Conservation (phyloP, 2,113 vertebrate species). For the Neotoma lepida region DNA sequence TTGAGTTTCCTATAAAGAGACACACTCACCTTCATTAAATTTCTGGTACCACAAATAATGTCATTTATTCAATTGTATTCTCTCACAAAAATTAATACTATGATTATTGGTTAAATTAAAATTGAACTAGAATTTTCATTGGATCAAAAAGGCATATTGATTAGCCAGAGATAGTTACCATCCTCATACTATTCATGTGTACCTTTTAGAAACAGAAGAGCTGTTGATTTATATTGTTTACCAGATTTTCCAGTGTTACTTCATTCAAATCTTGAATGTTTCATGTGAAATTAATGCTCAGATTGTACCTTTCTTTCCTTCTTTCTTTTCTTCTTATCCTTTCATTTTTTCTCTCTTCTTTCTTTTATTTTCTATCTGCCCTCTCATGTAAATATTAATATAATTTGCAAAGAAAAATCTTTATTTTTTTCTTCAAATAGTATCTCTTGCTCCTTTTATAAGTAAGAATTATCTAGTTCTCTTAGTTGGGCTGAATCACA, state of each 20-base stretch:
- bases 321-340: not conserved
- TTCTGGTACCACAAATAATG: not conserved
- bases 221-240: not conserved
- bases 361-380: too few relatives aligned
- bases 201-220: not conserved
- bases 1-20: not conserved
- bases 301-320: not conserved
- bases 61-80: not conserved
- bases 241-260: not conserved
- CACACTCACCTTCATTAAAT: not conserved
- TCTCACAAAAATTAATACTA: not conserved
- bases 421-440: not conserved
- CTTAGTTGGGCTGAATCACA: not conserved
- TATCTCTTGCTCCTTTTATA: not conserved
- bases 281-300: not conserved
- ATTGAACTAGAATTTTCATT: not conserved
- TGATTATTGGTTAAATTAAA: slow-evolving; percentile 5
- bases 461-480: not conserved
- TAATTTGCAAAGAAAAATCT: not conserved
- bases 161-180: not conserved
- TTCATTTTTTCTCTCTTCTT: not conserved
- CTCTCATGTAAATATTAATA: not conserved
- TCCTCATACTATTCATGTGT: not conserved
- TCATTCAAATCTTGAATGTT: not conserved
- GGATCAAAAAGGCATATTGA: not conserved